Base-by-base conservation (phyloP, 2,888 invertebrate species). In the Spilosoma lubricipeda region DNA sequence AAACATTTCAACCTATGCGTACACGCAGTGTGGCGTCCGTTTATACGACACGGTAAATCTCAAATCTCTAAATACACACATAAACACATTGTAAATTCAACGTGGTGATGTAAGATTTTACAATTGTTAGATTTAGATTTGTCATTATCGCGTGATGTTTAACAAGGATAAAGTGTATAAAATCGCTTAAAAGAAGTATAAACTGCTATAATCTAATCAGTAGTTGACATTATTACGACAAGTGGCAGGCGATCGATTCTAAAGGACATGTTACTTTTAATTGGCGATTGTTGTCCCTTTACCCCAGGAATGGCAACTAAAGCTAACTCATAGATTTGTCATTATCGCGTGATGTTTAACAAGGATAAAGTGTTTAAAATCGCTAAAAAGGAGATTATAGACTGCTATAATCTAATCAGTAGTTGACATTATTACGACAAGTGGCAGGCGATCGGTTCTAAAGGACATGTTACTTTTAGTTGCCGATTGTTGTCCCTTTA, bases 1-100 rank as follows among this genome's bases (percentile, higher is more conserved):
- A 88, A 88, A 88, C 87, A 88, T 73, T 65, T 80, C 82, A 83
- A 81, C 77, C 77, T 80, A 85, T 82, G 84, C 75, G 80, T 69
- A 52, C 56, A 71, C 77, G 75, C 84, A 81, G 73, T 42, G 69
- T 39, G 76, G 75, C 78, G 77, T 69, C 39, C 78, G 83, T 84
- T 83, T 80, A 88, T 84, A 76, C 73, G 80, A 82, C 74, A 75
- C 72, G 79, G 59, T 83, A 78, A 81, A 85, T 85, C 81, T 82
- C 82, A 80, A 70, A 74, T n/a, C n/a, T n/a, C n/a, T n/a, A n/a
- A n/a, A n/a, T n/a, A n/a, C n/a, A 70, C 39, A 66, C 65, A 66
- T 74, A 74, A 70, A 74, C 74, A 74, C 74, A 70, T 48, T 70
- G n/a, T 65, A 65, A 66, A 70, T 70, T 15, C 9, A 65, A 66